phyloP scores from a whole-genome alignment of 2,888 invertebrate genomes.

The Pristionchus fissidentatus region DNA sequence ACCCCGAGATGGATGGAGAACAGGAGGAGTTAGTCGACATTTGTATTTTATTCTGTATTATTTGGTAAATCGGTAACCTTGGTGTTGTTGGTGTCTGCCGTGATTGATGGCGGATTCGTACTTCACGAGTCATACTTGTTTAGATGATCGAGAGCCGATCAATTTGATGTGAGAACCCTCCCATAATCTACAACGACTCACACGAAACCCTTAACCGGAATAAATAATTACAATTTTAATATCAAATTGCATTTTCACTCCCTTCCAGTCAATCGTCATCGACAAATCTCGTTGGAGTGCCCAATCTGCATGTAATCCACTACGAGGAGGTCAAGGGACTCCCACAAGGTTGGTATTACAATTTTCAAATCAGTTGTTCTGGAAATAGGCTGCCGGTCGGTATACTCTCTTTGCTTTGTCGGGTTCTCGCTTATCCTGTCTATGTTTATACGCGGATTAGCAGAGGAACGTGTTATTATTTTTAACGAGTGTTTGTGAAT shows the following conservation, averaged over 20 bases:
- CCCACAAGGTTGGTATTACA: not conserved
- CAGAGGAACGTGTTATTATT: too few species aligned
- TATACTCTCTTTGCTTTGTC: too few species aligned
- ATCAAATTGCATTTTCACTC: not conserved
- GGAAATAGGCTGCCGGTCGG: too few species aligned
- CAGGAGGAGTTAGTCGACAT: conserved; percentile 26
- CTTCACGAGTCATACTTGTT: not conserved
- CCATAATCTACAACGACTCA: not conserved
- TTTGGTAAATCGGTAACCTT: not conserved
- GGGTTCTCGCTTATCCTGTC: too few species aligned
- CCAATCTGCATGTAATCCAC: conserved; percentile 42
- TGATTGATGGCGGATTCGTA: not conserved
- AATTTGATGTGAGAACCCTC: not conserved
- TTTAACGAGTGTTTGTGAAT: too few species aligned
- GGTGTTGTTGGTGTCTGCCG: not conserved
- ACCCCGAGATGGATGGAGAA: conserved; percentile 22
- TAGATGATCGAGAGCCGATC: not conserved
- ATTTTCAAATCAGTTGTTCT: too few species aligned
- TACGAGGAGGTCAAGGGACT: conserved; percentile 9
- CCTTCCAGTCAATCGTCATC: not conserved
- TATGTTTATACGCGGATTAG: too few species aligned
- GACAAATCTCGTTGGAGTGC: not conserved
- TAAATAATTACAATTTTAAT: not conserved
- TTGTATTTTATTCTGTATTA: not conserved
- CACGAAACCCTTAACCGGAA: too few species aligned